Evolutionary conservation across 2,888 invertebrate species (phyloP).

Genomic region (Eristalinus sepulchralis): DNA sequence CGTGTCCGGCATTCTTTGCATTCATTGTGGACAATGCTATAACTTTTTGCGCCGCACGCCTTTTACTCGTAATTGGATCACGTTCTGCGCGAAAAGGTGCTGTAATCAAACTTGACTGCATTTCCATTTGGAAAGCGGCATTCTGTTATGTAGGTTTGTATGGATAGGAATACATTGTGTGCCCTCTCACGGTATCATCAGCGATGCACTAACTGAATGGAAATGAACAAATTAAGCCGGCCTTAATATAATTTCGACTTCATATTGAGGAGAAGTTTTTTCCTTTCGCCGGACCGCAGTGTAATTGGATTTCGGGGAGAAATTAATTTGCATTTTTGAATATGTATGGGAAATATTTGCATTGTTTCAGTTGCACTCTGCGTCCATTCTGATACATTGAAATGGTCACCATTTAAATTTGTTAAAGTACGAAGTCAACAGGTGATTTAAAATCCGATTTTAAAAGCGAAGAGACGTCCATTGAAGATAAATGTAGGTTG

Average conservation of each 20-base stretch:
- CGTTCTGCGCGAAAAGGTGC: conserved; percentile 58
- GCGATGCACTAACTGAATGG: conserved; percentile 38
- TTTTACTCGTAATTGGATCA: conserved; percentile 67
- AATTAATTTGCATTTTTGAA: conserved; percentile 29
- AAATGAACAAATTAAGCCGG: conserved; percentile 50
- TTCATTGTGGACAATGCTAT: not conserved
- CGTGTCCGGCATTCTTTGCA: not conserved
- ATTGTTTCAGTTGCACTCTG: not conserved
- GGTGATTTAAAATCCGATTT: too few relatives aligned
- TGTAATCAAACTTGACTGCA: conserved; percentile 65
- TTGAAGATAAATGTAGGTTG: too few relatives aligned
- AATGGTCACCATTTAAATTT: not conserved
- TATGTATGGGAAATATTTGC: not conserved
- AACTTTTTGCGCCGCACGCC: conserved; percentile 17
- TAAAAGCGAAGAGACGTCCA: too few relatives aligned
- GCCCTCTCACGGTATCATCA: not conserved
- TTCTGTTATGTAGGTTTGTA: not conserved
- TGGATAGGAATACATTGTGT: not conserved
- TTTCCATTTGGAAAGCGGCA: conserved; percentile 33
- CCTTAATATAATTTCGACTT: conserved; percentile 3
- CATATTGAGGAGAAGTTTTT: not conserved
- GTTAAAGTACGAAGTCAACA: too few relatives aligned
- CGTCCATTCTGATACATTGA: not conserved
- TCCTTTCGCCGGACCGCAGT: not conserved
- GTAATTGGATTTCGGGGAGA: conserved; percentile 44